These are phyloP conservation scores for Nematopogon swammerdamellus DNA, from an alignment of 2,888 invertebrate genomes.

Conservation along the genomic window DNA sequence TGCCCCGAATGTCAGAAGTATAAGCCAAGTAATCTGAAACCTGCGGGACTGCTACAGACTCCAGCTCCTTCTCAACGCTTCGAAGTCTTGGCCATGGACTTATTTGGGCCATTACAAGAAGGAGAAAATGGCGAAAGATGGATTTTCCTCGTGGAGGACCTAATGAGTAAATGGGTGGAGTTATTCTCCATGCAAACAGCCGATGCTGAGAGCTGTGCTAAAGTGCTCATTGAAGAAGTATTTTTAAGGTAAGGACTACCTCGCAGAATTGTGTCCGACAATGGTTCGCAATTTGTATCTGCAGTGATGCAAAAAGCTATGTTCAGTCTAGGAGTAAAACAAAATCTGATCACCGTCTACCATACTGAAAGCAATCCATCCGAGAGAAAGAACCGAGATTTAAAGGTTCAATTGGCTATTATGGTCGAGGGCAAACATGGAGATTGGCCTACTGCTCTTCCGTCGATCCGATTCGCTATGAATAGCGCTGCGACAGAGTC, in stretches of 20 bases:
- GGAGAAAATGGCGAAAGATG: conserved; percentile 6
- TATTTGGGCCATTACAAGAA: conserved; percentile 8
- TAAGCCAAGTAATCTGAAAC: neutral
- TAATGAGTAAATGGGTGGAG: conserved; percentile 8
- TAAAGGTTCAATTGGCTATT: conserved; percentile 17
- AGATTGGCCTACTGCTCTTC: conserved; percentile 14
- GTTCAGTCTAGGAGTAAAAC: conserved; percentile 3
- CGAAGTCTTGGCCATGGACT: conserved; percentile 1
- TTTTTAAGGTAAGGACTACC: neutral
- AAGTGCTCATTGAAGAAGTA: neutral
- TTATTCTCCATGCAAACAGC: conserved; percentile 6
- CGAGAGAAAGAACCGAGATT: conserved; percentile 19
- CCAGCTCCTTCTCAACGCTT: neutral
- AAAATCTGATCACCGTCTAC: conserved; percentile 17
- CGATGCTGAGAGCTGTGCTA: conserved; percentile 5
- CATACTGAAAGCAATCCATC: conserved; percentile 23
- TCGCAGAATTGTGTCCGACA: neutral
- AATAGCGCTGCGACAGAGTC: conserved; percentile 12
- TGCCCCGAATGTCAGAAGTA: neutral
- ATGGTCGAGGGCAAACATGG: conserved; percentile 13
- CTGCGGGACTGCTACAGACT: conserved; percentile 1
- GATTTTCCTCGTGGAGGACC: conserved; percentile 8
- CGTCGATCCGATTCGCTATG: conserved; percentile 16
- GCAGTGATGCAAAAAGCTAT: conserved; percentile 7
- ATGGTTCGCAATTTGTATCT: conserved; percentile 5